Evolutionary conservation across 2,113 vertebrate species (phyloP).

Genomic region (Petrocephalus zakoni): DNA sequence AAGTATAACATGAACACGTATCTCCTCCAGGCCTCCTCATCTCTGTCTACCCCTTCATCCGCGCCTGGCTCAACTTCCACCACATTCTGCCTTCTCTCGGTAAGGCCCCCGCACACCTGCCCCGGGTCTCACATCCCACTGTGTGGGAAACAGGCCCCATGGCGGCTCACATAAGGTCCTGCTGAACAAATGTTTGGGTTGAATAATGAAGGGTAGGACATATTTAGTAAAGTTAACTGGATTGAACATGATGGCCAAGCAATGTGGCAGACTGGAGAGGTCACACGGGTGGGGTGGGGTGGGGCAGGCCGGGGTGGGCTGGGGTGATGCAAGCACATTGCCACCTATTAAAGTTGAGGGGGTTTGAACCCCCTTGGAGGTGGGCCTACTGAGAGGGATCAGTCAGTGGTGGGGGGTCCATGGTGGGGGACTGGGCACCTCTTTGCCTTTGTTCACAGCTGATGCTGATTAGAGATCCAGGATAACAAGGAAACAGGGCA

Average conservation of each 20-base stretch:
- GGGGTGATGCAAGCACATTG: not conserved
- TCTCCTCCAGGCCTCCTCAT: constrained; percentile 60
- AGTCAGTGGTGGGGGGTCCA: no score
- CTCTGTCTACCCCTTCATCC: constrained; percentile 65
- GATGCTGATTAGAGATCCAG: not conserved
- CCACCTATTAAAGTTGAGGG: no score
- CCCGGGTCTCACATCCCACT: not conserved
- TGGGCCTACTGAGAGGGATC: no score
- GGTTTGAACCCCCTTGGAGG: no score
- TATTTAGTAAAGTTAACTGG: no score
- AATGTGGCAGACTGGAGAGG: no score
- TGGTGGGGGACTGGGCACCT: no score
- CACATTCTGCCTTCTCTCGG: constrained; percentile 61
- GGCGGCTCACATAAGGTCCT: not conserved
- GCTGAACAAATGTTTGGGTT: not conserved
- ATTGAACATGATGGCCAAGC: not conserved
- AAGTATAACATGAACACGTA: not conserved
- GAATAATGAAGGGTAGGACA: not conserved
- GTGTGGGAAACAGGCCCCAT: not conserved
- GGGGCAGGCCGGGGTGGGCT: not conserved
- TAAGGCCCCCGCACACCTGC: constrained; percentile 25
- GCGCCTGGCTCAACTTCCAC: constrained; percentile 67
- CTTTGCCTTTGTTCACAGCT: not conserved
- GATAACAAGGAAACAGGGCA: not conserved
- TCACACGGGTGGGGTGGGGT: no score